Base-by-base conservation (phyloP, 1,140 invertebrate species). In the Ditylenchus dipsaci region DNA sequence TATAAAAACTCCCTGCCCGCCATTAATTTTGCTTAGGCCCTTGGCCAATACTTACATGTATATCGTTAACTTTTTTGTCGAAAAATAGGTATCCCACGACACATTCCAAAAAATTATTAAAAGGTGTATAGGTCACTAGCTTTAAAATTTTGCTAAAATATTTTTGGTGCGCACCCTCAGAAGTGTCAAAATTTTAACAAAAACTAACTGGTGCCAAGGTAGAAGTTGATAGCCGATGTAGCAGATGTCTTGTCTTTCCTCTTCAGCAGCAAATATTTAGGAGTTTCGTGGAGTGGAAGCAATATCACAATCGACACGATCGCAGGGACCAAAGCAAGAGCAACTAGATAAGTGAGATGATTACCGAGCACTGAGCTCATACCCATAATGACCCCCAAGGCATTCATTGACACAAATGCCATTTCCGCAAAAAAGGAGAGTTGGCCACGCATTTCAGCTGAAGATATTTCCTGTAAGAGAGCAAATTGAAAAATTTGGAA, bases 351-450 rank as follows among this genome's bases (percentile, higher is more conserved):
- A 5, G 60, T n/a, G 9, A 76, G 60, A 56, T 73, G 71, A 21
- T 62, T 53, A 13, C 76, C 76, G 1, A 77, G 59, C n/a, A 78
- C 27, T 9, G 63, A 7, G 11, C 60, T 47, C 76, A 78, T 77
- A 61, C 76, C 76, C 23, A 69, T 65, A 1, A 78, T 23, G 0
- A 47, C 73, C 27, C 76, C 76, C 3, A 73, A 61, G 3, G 69
- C 58, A 73, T 77, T 78, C 43, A 63, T 75, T 0, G 75, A 47
- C 9, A 78, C 76, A 33, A 78, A 77, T 1, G 75, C 67, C 73
- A 78, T 64, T 43, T 78, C 76, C 3, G 75, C 75, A 59, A 71
- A 78, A 73, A 77, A 77, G 5, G 67, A 68, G 61, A 78, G 72
- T 0, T 56, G 21, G 5, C 76, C 76, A 21, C 74, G 66, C n/a